Conservation (phyloP, 2,888 invertebrate species). For the Andrena bucephala region DNA sequence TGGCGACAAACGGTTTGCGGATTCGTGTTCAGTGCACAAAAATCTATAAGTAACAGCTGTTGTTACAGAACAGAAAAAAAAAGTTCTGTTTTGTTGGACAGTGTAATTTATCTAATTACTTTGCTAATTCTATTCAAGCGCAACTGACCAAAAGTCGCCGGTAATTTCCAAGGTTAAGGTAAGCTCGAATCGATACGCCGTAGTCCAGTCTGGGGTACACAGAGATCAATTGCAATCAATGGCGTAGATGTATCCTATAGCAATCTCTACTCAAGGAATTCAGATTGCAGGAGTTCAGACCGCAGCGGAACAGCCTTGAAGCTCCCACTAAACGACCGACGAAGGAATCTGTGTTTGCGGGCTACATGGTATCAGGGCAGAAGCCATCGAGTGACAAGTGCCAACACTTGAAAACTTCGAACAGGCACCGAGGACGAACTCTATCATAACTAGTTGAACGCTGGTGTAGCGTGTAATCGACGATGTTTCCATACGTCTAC, state of each 20-base stretch:
- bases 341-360: conserved; percentile 35
- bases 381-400: conserved; percentile 33
- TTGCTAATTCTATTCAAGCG: no score
- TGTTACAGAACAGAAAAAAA: no score
- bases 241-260: neutral
- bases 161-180: neutral
- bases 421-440: conserved; percentile 1
- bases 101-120: no score
- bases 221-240: conserved; percentile 9
- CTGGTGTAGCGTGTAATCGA: conserved; percentile 6
- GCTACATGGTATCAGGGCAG: conserved; percentile 15
- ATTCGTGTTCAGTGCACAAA: no score
- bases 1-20: no score
- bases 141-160: neutral
- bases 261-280: conserved; percentile 12
- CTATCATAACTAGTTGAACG: conserved; percentile 19
- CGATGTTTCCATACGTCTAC: neutral
- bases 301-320: conserved; percentile 10
- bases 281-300: conserved; percentile 16
- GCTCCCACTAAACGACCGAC: conserved; percentile 37
- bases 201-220: neutral
- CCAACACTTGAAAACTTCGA: conserved; percentile 39
- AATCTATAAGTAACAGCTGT: no score
- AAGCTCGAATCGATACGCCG: neutral
- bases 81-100: no score